Evolutionary conservation across 2,888 invertebrate genomes (phyloP), one percentile per base, ranked within the genome.

Genomic region (Aplocera efformata): DNA sequence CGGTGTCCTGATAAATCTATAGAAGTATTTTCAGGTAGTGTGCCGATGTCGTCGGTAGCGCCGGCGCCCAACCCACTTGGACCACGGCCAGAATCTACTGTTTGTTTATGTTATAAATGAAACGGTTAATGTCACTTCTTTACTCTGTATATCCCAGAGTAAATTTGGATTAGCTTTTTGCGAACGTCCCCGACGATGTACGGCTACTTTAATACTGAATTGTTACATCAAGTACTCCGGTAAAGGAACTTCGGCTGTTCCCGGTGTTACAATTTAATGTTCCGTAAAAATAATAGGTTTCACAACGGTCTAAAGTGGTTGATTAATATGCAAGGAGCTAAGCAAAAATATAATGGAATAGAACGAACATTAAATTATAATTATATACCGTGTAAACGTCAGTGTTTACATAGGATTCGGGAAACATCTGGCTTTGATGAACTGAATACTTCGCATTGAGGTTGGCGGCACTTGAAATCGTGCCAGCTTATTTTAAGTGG

Each of bases 401-500:
- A 65, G 56, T 79, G 75, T 83, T 81, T 82, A 78, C 76, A 71
- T 71, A 74, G 74, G 67, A 70, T 73, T 74, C 58, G 61, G 61
- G 73, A 65, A 83, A 75, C 84, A 84, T 84, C 84, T 85, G 86
- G 74, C 79, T 80, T 76, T 84, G 82, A 88, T 83, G 81, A 79
- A 79, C 84, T 81, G 80, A 85, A 86, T 83, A 82, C 75, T 82
- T 78, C 71, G 71, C 72, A 81, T 82, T 80, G 78, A 79, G 81
- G 83, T 83, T 82, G 77, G 76, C 68, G 72, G 74, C 77, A 77
- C 78, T 88, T 85, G 85, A 85, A 82, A 75, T 71, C 79, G 77
- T 86, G 85, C 85, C 86, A 88, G 82, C 73, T 82, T 85, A 85
- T 86, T 86, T 85, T 79, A 84, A 86, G 82, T 83, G 80, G 77